Conservation (phyloP, 2,113 vertebrate species). For the Notothenia coriiceps region DNA sequence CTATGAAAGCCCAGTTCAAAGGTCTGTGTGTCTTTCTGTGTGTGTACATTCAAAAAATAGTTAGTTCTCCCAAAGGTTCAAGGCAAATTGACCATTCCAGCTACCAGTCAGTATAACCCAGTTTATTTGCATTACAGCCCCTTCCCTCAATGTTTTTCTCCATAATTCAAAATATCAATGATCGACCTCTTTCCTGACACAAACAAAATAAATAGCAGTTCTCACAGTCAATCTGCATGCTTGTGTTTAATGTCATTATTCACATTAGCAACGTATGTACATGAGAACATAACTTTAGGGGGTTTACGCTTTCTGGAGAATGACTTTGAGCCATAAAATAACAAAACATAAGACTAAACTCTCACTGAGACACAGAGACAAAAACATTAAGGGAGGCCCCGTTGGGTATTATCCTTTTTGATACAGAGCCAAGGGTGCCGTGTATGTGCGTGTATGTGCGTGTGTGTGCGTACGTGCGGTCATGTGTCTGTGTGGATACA, state of each 20-base stretch:
- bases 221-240: conserved; percentile 60
- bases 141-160: conserved; percentile 46
- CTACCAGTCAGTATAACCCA: conserved; percentile 22
- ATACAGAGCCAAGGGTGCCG: conserved; percentile 53
- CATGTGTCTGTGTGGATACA: not conserved
- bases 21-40: conserved; percentile 40
- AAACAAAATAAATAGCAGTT: conserved; percentile 51
- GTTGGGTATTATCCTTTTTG: conserved; percentile 53
- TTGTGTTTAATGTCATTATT: conserved; percentile 53
- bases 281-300: conserved; percentile 54
- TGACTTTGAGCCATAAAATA: conserved; percentile 55
- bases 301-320: conserved; percentile 32
- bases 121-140: conserved; percentile 56
- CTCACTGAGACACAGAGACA: conserved; percentile 50
- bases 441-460: conserved; percentile 27
- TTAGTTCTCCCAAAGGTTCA: conserved; percentile 27
- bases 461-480: not conserved
- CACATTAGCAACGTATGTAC: conserved; percentile 53
- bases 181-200: conserved; percentile 33
- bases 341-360: conserved; percentile 57
- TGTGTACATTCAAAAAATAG: conserved; percentile 26
- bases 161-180: conserved; percentile 60
- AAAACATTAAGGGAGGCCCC: conserved; percentile 52
- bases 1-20: conserved; percentile 68
- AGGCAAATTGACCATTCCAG: conserved; percentile 22